A percentile compares a stretch with the other conserved stretches of the same genome.
These are phyloP conservation scores for Tor tambroides DNA, from an alignment of 2,113 vertebrate genomes.

Conservation along the genomic window DNA sequence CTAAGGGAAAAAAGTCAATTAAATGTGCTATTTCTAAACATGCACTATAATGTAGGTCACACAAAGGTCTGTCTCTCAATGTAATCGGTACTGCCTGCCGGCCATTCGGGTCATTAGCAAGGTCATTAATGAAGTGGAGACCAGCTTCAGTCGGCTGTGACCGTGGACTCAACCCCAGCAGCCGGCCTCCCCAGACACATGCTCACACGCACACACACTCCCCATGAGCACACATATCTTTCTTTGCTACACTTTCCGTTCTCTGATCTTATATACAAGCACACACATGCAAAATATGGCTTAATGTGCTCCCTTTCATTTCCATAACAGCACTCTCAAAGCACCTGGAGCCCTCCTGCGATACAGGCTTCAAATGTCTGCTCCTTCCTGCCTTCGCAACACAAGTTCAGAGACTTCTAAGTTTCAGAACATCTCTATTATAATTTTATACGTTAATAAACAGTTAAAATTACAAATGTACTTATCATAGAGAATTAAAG, in stretches of 20 bases:
- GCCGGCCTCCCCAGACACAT: slow-evolving; percentile 30
- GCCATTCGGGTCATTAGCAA: slow-evolving; percentile 71
- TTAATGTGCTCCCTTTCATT: slow-evolving; percentile 56
- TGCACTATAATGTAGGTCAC: slow-evolving; percentile 63
- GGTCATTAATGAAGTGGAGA: slow-evolving; percentile 66
- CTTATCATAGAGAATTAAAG: not conserved
- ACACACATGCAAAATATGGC: slow-evolving; percentile 63
- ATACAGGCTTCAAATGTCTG: not conserved
- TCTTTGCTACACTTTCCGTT: slow-evolving; percentile 46
- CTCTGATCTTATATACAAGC: slow-evolving; percentile 69
- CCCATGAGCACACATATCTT: slow-evolving; percentile 57
- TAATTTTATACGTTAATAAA: not conserved
- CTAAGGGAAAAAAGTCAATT: not conserved
- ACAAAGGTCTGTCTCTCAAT: slow-evolving; percentile 67
- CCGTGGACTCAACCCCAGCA: slow-evolving; percentile 59
- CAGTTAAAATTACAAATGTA: no score
- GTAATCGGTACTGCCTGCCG: slow-evolving; percentile 67
- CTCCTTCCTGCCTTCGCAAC: slow-evolving; percentile 36
- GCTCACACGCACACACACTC: slow-evolving; percentile 34
- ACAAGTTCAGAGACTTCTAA: not conserved
- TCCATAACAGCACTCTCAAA: slow-evolving; percentile 54
- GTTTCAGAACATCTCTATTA: not conserved
- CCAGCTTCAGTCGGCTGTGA: slow-evolving; percentile 52
- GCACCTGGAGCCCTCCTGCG: slow-evolving; percentile 35
- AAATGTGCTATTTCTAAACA: slow-evolving; percentile 9